Conservation (phyloP, 2,888 invertebrate species). For the Linyphia triangularis region DNA sequence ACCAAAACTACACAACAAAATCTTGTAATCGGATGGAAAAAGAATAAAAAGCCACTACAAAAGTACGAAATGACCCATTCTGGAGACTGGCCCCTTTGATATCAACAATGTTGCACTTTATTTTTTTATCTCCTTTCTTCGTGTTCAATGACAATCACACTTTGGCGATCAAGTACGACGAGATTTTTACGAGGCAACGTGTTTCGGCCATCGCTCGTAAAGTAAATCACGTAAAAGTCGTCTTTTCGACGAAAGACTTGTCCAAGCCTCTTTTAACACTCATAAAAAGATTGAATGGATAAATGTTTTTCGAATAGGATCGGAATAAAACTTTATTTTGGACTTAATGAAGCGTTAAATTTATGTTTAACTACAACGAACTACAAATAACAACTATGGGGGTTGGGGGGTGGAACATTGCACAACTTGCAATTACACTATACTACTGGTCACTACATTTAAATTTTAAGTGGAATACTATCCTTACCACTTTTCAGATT, state of each 20-base stretch:
- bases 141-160: background rate
- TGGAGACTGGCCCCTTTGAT: background rate
- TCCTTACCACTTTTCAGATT: no score
- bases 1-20: no score
- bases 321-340: background rate
- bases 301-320: background rate
- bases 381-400: no score
- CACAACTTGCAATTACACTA: no score
- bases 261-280: background rate
- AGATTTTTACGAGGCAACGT: slow-evolving; percentile 30
- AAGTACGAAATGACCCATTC: no score
- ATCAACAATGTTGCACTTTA: background rate
- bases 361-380: no score
- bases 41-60: no score
- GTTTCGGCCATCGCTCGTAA: slow-evolving; percentile 26
- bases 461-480: no score
- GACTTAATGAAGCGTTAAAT: background rate
- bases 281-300: background rate
- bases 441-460: no score
- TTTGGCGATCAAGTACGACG: slow-evolving; percentile 10
- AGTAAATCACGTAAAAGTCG: slow-evolving; percentile 25
- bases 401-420: no score
- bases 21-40: no score
- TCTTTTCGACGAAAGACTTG: background rate
- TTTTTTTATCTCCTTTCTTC: background rate